Evolutionary conservation across 1,140 invertebrate species (phyloP).

Genomic region (Schlechtendalia chinensis): DNA sequence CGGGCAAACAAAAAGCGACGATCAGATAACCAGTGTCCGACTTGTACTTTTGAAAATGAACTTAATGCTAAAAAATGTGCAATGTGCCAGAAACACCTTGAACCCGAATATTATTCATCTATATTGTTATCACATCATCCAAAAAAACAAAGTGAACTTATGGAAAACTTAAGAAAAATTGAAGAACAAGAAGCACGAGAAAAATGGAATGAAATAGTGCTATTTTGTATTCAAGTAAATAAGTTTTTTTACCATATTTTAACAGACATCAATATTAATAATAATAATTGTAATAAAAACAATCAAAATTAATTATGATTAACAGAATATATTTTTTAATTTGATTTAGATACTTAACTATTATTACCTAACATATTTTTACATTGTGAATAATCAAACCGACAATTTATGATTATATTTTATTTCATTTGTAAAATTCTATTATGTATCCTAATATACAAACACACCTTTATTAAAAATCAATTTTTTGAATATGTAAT

Average conservation of each 20-base stretch:
- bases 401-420: too few relatives aligned
- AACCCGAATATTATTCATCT: slow-evolving; percentile 44
- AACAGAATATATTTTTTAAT: too few relatives aligned
- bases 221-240: slow-evolving; percentile 75
- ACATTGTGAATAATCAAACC: too few relatives aligned
- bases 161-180: slow-evolving; percentile 76
- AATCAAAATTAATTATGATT: background rate
- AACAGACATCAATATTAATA: background rate
- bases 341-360: too few relatives aligned
- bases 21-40: slow-evolving; percentile 60
- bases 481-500: too few relatives aligned
- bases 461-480: too few relatives aligned
- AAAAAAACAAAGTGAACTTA: slow-evolving; percentile 73
- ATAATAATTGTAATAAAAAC: background rate
- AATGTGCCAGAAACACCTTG: slow-evolving; percentile 67
- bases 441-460: too few relatives aligned
- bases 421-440: too few relatives aligned
- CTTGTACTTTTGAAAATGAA: slow-evolving; percentile 81
- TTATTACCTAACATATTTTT: too few relatives aligned
- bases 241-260: slow-evolving; percentile 28
- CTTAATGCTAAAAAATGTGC: slow-evolving; percentile 69
- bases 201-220: slow-evolving; percentile 80
- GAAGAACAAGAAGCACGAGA: slow-evolving; percentile 80
- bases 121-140: slow-evolving; percentile 43
- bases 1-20: slow-evolving; percentile 37